A percentile compares a stretch with the other conserved stretches of the same genome.
These are phyloP conservation scores for Chascanopsetta lugubris DNA, from an alignment of 2,113 vertebrate species.

Conservation along the genomic window DNA sequence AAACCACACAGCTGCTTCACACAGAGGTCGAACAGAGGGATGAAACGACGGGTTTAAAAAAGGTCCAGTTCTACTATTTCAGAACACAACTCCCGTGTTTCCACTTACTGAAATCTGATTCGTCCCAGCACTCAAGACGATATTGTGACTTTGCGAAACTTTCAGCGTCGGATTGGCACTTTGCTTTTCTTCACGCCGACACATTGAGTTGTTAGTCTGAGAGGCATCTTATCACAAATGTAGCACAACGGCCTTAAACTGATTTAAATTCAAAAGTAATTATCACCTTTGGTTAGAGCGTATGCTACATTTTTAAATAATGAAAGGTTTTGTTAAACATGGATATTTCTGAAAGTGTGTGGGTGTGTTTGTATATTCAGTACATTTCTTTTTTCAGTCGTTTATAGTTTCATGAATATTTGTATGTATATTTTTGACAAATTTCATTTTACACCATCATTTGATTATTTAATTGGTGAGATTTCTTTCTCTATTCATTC, in stretches of 20 bases:
- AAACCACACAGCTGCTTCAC: conserved; percentile 11
- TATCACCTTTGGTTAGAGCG: conserved; percentile 17
- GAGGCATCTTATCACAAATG: not conserved
- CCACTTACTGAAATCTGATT: not conserved
- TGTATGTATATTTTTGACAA: too few species aligned
- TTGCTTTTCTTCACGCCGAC: not conserved
- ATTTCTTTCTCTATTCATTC: too few species aligned
- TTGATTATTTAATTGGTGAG: too few species aligned
- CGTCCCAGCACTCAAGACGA: not conserved
- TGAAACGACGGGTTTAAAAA: not conserved
- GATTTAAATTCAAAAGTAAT: conserved; percentile 12
- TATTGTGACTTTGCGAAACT: not conserved
- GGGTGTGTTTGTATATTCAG: too few species aligned
- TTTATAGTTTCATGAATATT: too few species aligned
- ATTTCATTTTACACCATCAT: too few species aligned
- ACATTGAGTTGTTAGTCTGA: not conserved
- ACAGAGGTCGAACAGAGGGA: not conserved
- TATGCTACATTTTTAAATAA: too few species aligned
- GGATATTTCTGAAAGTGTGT: too few species aligned
- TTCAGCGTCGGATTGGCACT: not conserved
- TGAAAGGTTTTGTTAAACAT: too few species aligned
- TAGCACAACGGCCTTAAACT: not conserved
- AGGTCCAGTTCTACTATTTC: not conserved
- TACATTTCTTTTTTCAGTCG: too few species aligned
- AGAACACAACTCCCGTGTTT: not conserved